Conservation (phyloP, 2,113 vertebrate species). For the Menidia beryllina region DNA sequence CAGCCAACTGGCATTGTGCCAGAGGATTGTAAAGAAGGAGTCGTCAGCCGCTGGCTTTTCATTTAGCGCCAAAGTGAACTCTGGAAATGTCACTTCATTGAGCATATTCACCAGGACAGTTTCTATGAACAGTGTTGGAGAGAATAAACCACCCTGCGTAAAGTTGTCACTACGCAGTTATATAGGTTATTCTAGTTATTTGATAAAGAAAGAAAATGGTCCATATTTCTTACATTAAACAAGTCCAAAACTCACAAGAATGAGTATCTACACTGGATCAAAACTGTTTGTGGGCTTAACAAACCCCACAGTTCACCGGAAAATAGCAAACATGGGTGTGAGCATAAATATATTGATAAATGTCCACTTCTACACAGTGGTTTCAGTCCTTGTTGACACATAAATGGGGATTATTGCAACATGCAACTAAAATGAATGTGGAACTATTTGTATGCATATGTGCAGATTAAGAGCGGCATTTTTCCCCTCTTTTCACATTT, state of each 20-base stretch:
- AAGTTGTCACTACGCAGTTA: neutral
- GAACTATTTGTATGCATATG: neutral
- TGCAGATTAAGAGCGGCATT: neutral
- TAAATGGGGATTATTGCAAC: neutral
- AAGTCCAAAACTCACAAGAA: too few species aligned
- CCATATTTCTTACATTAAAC: too few species aligned
- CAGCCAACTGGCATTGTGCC: neutral
- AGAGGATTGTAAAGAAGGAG: too few species aligned
- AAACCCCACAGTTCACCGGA: too few species aligned
- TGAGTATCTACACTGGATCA: too few species aligned
- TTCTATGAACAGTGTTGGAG: neutral
- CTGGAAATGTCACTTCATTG: neutral
- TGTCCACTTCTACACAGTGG: too few species aligned
- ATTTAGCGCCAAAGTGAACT: neutral
- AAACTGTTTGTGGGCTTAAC: too few species aligned
- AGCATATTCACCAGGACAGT: neutral
- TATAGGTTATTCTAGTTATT: too few species aligned
- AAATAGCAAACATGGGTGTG: too few species aligned
- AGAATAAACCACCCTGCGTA: neutral
- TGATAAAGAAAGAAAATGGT: too few species aligned
- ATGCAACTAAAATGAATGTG: conserved; percentile 1
- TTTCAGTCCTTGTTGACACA: too few species aligned
- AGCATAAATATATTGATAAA: too few species aligned
- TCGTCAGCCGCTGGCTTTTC: neutral
- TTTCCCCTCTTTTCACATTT: conserved; percentile 14